A percentile compares a stretch with the other conserved stretches of the same genome.
These are phyloP conservation scores for Onychostruthus taczanowskii DNA, from an alignment of 2,113 vertebrate genomes.

Conservation along the genomic window DNA sequence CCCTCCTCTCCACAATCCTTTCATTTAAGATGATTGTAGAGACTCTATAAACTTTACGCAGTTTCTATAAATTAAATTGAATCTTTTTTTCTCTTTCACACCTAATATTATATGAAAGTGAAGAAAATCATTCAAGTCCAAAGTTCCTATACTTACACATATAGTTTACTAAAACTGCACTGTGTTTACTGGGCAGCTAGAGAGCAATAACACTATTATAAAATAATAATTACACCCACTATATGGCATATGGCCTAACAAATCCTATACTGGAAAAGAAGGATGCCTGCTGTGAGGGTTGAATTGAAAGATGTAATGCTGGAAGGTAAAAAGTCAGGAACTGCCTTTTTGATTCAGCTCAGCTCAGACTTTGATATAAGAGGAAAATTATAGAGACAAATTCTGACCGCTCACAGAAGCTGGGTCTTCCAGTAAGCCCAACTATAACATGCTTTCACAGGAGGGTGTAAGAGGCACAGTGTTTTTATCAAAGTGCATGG, in stretches of 20 bases:
- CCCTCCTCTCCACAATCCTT: not conserved
- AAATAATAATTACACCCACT: slow-evolving; percentile 53
- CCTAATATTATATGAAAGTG: slow-evolving; percentile 64
- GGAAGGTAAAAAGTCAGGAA: not conserved
- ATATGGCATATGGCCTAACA: slow-evolving; percentile 52
- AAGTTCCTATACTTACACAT: slow-evolving; percentile 10
- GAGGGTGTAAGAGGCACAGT: not conserved
- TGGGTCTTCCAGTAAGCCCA: not conserved
- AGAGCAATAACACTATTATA: slow-evolving; percentile 60
- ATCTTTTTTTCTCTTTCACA: slow-evolving; percentile 61
- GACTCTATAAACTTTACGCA: slow-evolving; percentile 75
- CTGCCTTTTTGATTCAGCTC: not conserved
- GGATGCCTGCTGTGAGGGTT: not conserved
- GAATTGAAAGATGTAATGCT: not conserved
- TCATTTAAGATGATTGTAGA: not conserved
- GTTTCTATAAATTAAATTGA: slow-evolving; percentile 68
- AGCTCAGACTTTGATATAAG: not conserved
- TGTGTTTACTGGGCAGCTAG: slow-evolving; percentile 55
- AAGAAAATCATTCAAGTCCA: slow-evolving; percentile 50
- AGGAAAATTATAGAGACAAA: not conserved
- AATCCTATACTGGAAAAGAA: slow-evolving; percentile 1
- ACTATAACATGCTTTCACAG: not conserved
- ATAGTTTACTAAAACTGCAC: slow-evolving; percentile 37
- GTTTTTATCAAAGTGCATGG: not conserved
- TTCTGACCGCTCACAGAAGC: not conserved